A percentile compares a stretch with the other conserved stretches of the same genome.
Conservation (phyloP, 1,140 invertebrate species). For the Macrocentrus cingulum region DNA sequence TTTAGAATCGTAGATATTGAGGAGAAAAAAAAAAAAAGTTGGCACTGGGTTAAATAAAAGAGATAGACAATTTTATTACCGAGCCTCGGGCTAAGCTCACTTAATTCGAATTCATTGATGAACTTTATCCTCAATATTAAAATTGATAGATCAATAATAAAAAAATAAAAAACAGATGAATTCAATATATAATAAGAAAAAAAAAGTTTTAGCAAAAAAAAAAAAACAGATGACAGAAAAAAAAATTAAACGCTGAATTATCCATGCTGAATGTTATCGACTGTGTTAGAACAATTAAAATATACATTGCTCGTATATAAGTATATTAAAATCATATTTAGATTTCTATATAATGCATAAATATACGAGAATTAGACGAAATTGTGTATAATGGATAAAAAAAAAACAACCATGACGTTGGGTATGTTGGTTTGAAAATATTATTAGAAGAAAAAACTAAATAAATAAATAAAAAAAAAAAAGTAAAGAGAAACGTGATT, state of each 20-base stretch:
- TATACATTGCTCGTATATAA: constrained; percentile 20
- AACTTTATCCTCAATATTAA: not conserved
- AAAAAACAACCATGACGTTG: not conserved
- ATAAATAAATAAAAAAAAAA: constrained; percentile 7
- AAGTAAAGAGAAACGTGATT: constrained; percentile 4
- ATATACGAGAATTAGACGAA: not conserved
- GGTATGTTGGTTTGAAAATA: constrained; percentile 7
- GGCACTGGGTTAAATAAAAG: no score
- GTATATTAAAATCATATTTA: constrained; percentile 15
- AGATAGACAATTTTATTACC: no score
- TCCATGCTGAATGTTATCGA: constrained; percentile 13
- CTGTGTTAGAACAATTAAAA: constrained; percentile 15
- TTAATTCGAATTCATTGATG: no score
- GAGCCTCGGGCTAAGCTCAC: no score
- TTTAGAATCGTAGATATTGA: no score
- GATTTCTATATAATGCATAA: constrained; percentile 12
- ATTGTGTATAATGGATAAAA: not conserved
- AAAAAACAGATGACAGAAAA: constrained; percentile 7
- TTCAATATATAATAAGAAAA: not conserved
- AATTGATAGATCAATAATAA: not conserved
- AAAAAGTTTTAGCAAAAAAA: not conserved
- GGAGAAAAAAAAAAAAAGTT: no score
- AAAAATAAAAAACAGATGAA: not conserved
- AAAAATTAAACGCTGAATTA: constrained; percentile 1
- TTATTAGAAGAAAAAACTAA: no score